Conservation (phyloP, 2,797 vertebrate genomes). For the Poecilia wingei region DNA sequence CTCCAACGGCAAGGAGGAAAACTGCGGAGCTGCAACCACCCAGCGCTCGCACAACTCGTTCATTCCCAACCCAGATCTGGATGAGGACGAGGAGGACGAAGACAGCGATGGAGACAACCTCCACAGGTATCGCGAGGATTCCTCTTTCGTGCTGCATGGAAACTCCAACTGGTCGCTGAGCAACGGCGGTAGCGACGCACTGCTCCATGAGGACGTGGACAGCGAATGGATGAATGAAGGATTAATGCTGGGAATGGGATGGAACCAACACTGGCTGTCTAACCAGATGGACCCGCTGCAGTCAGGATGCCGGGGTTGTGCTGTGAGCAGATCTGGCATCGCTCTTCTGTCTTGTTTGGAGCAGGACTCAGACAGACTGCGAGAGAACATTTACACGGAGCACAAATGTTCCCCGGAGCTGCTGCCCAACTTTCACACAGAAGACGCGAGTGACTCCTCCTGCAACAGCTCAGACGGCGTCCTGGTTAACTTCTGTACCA, state of each 20-base stretch:
- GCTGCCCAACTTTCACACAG: slow-evolving; percentile 82
- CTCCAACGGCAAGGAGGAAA: slow-evolving; percentile 42
- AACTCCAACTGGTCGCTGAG: slow-evolving; percentile 78
- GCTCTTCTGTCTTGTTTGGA: slow-evolving; percentile 70
- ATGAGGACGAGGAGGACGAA: slow-evolving; percentile 85
- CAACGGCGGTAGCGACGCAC: slow-evolving; percentile 69
- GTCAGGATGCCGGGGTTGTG: slow-evolving; percentile 63
- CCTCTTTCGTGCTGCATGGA: slow-evolving; percentile 78
- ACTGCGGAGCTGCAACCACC: slow-evolving; percentile 19
- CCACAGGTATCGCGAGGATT: slow-evolving; percentile 76
- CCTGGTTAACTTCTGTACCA: slow-evolving; percentile 93
- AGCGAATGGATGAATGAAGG: slow-evolving; percentile 52
- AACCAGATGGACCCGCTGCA: slow-evolving; percentile 70
- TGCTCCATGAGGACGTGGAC: slow-evolving; percentile 14
- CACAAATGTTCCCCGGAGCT: slow-evolving; percentile 72
- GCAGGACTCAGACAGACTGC: slow-evolving; percentile 56
- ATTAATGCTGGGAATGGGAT: slow-evolving; percentile 43
- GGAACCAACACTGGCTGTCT: slow-evolving; percentile 59
- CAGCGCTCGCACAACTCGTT: slow-evolving; percentile 87
- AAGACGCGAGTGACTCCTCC: slow-evolving; percentile 90
- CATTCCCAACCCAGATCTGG: slow-evolving; percentile 80
- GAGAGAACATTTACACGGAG: slow-evolving; percentile 72
- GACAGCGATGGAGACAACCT: slow-evolving; percentile 77
- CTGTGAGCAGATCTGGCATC: slow-evolving; percentile 68
- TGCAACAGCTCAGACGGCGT: slow-evolving; percentile 95